Evolutionary conservation across 1,140 invertebrate genomes (phyloP).

Genomic region (Sitodiplosis mosellana): DNA sequence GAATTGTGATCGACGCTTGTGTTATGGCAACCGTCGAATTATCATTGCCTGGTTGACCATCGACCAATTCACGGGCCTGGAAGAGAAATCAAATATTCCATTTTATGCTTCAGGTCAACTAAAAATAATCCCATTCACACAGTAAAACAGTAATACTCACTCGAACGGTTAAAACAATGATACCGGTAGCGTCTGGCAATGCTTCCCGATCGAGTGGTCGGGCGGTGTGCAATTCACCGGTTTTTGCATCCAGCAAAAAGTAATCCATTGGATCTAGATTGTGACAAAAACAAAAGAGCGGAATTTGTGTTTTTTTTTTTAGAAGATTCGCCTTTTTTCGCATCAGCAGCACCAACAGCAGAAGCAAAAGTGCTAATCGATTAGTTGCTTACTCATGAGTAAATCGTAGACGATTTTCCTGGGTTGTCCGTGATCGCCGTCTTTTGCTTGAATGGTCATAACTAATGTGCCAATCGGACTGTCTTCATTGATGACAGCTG

Average conservation of each 20-base stretch:
- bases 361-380: background rate
- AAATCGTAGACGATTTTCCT: constrained; percentile 59
- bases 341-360: background rate
- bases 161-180: constrained; percentile 49
- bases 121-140: background rate
- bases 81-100: background rate
- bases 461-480: constrained; percentile 67
- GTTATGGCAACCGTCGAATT: constrained; percentile 41
- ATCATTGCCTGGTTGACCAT: constrained; percentile 48
- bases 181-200: constrained; percentile 54
- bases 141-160: too few species aligned
- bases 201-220: constrained; percentile 70
- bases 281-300: background rate
- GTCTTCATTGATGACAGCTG: constrained; percentile 65
- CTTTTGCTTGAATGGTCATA: constrained; percentile 56
- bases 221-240: constrained; percentile 63
- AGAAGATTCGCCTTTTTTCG: background rate
- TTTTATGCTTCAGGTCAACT: background rate
- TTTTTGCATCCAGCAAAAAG: constrained; percentile 57
- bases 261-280: constrained; percentile 65
- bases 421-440: constrained; percentile 64
- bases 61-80: constrained; percentile 56
- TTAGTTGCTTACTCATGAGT: constrained; percentile 45
- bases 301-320: background rate
- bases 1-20: constrained; percentile 63